These are phyloP conservation scores for Fistularia commersonii DNA, from an alignment of 2,797 vertebrate genomes.

Conservation along the genomic window DNA sequence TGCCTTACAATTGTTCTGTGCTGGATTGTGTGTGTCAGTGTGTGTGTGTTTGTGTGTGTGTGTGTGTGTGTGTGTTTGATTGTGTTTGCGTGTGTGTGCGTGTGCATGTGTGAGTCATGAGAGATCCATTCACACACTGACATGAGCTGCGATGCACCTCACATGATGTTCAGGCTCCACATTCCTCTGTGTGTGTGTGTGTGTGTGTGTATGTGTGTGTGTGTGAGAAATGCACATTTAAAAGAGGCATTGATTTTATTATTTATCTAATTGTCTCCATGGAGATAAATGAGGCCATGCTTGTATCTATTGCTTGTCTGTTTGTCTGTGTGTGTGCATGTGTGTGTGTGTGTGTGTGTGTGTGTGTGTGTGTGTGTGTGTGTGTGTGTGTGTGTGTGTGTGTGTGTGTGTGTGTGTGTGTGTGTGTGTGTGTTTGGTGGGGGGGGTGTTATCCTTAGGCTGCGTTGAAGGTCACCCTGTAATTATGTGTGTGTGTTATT, in stretches of 20 bases:
- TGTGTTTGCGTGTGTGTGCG: too few species aligned
- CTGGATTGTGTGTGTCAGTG: too few species aligned
- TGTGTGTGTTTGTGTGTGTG: slow-evolving; percentile 11
- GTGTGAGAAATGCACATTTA: background rate
- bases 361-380: slow-evolving; percentile 3
- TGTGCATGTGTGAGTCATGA: slow-evolving; percentile 9
- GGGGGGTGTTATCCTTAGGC: background rate
- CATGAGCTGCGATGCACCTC: slow-evolving; percentile 23
- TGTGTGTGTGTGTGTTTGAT: too few species aligned
- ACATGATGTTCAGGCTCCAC: slow-evolving; percentile 37
- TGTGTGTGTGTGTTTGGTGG: slow-evolving; percentile 2
- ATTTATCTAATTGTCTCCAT: background rate
- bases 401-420: slow-evolving; percentile 2
- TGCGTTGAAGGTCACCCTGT: background rate
- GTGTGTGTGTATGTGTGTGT: slow-evolving; percentile 2
- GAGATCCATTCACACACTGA: slow-evolving; percentile 16
- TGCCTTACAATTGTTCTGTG: slow-evolving; percentile 20
- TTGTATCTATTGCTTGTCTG: slow-evolving; percentile 1
- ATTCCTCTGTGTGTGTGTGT: too few species aligned
- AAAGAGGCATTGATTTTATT: slow-evolving; percentile 12
- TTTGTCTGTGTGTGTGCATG: too few species aligned
- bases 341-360: slow-evolving; percentile 15
- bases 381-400: background rate
- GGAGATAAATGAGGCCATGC: background rate
- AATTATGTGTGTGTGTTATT: slow-evolving; percentile 19